Conservation (phyloP, 2,888 invertebrate species). For the Amorpha juglandis region DNA sequence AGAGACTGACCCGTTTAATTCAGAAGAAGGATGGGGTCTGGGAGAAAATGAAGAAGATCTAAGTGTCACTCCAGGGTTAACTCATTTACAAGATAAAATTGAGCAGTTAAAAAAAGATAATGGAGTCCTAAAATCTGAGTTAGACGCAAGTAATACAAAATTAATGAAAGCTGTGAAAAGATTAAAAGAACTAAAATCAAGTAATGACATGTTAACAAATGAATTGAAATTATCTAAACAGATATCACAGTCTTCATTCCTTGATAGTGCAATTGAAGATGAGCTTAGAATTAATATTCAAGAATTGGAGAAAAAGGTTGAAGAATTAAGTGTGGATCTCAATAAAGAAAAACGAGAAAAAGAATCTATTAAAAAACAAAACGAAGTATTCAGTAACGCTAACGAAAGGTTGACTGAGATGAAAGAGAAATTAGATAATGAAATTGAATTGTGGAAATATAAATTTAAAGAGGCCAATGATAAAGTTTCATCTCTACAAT, state of each 20-base stretch:
- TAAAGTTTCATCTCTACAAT: conserved; percentile 82
- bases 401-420: conserved; percentile 91
- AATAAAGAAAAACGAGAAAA: conserved; percentile 87
- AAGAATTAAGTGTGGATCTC: conserved; percentile 83
- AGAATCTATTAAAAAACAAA: conserved; percentile 86
- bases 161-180: conserved; percentile 92
- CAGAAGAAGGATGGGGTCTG: conserved; percentile 77
- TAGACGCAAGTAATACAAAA: conserved; percentile 87
- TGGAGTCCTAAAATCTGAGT: conserved; percentile 84
- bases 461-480: conserved; percentile 88
- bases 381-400: conserved; percentile 89
- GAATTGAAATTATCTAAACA: conserved; percentile 82
- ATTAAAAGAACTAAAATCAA: conserved; percentile 91
- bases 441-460: conserved; percentile 88
- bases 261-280: conserved; percentile 91
- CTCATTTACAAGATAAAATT: conserved; percentile 85
- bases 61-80: conserved; percentile 70
- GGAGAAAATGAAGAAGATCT: conserved; percentile 65
- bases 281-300: conserved; percentile 89
- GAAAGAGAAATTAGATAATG: conserved; percentile 92
- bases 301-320: conserved; percentile 86
- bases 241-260: conserved; percentile 83
- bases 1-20: conserved; percentile 70
- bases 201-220: conserved; percentile 85
- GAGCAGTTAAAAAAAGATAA: conserved; percentile 84